Percentiles rank a stretch among this genome's conserved stretches.
These are phyloP conservation scores for Limnothrissa miodon DNA, from an alignment of 2,113 vertebrate genomes.

Conservation along the genomic window DNA sequence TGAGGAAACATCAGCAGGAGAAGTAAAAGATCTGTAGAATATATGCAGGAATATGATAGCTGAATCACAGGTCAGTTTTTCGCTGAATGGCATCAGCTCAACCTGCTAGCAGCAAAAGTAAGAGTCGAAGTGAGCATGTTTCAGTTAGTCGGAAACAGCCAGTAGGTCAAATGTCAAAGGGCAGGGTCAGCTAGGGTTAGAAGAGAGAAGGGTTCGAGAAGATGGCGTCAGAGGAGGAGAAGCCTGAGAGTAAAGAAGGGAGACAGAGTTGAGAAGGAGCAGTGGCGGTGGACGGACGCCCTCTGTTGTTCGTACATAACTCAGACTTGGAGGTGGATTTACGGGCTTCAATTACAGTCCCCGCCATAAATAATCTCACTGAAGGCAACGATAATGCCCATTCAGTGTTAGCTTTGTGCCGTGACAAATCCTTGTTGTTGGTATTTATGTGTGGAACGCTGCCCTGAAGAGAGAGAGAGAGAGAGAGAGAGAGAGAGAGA, in stretches of 20 bases:
- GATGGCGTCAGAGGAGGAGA: background rate
- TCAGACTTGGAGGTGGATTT: slow-evolving; percentile 47
- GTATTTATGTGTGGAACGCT: slow-evolving; percentile 57
- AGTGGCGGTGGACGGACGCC: slow-evolving; percentile 31
- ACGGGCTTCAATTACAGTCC: slow-evolving; percentile 51
- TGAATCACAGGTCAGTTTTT: background rate
- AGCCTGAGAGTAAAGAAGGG: slow-evolving; percentile 55
- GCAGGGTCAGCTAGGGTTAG: too few relatives aligned
- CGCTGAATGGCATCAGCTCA: too few relatives aligned
- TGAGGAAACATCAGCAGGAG: background rate
- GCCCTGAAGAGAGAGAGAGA: slow-evolving; percentile 36
- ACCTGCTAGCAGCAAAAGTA: too few relatives aligned
- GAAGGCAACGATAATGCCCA: slow-evolving; percentile 57
- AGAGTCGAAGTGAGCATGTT: too few relatives aligned
- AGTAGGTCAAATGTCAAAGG: too few relatives aligned
- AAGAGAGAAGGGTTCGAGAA: background rate
- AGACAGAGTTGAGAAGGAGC: slow-evolving; percentile 44
- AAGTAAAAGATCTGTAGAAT: background rate
- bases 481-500: slow-evolving; percentile 22
- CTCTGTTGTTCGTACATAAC: slow-evolving; percentile 50
- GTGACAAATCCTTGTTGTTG: slow-evolving; percentile 64
- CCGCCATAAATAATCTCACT: slow-evolving; percentile 51
- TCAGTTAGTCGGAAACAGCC: too few relatives aligned
- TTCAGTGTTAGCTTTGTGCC: slow-evolving; percentile 59
- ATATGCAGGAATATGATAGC: background rate